Evolutionary conservation across 2,888 invertebrate genomes (phyloP), one percentile per base, ranked within the genome.

Genomic region (Agrilus cyanescens): DNA sequence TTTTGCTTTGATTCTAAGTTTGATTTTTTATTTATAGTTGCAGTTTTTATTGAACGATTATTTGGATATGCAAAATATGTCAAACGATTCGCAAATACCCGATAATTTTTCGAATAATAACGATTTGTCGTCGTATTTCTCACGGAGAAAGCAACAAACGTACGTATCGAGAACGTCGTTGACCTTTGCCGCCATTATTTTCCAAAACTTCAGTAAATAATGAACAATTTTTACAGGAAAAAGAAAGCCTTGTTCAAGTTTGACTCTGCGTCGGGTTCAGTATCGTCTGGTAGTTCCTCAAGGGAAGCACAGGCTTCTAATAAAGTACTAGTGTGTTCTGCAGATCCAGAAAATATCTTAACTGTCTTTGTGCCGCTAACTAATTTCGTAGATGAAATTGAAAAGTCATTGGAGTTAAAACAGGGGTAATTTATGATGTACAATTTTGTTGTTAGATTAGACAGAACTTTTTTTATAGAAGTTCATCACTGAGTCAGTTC

Each of bases 1-100:
- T 15, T 36, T 15, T 36, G 1, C 13, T 16, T 16, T 36, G n/a
- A 2, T 34, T 5, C 15, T 37, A 4, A 2, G 7, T 2, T 44
- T 36, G 15, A 32, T 46, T 50, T 35, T 54, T 50, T 46, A 49
- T 44, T 63, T 68, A n/a, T 61, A 90, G 87, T 63, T 91, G 36
- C 88, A 91, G 68, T 71, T 86, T 5, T 71, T 93, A 8, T 68
- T 93, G 29, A 84, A 84, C 13, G 90, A 90, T 59, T 91, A 93
- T 65, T 68, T 93, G 52, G 88, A 91, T 61, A 83, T 91, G 41
- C 83, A 85, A 65, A 88, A 85, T 62, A 78, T 82, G 50, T 73
- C 75, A 18, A 72, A 79, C 30, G 80, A 81, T 52, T 72, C 67
- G 49, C 74, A 66, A 55, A 74, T 65, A 50, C 62, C 58, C 52